Percentiles rank a stretch among this genome's conserved stretches.
These are phyloP conservation scores for Orycteropus afer DNA, from an alignment of 2,113 vertebrate genomes.

Conservation along the genomic window DNA sequence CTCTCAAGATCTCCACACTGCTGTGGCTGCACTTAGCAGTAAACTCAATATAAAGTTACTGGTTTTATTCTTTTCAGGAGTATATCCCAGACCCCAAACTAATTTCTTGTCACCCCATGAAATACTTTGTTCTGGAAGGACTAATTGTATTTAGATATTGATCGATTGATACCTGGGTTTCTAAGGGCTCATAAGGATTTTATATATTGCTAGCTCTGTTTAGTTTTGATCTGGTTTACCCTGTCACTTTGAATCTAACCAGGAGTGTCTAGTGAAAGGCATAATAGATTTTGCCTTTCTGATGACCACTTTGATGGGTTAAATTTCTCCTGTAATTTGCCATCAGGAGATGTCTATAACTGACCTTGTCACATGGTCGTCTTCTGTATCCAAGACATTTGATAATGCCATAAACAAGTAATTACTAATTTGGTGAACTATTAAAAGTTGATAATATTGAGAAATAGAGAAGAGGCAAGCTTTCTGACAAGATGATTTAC, in stretches of 20 bases:
- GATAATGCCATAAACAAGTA: conserved; percentile 77
- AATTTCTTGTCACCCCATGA: conserved; percentile 64
- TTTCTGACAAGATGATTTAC: conserved; percentile 85
- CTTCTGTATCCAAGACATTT: conserved; percentile 64
- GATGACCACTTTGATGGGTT: background rate
- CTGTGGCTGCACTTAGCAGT: conserved; percentile 3
- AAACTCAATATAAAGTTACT: conserved; percentile 23
- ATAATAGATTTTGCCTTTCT: conserved; percentile 41
- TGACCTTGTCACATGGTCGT: conserved; percentile 37
- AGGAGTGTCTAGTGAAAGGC: conserved; percentile 37
- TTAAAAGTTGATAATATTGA: conserved; percentile 82
- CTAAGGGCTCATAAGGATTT: conserved; percentile 54
- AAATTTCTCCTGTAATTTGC: conserved; percentile 48
- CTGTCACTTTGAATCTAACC: conserved; percentile 55
- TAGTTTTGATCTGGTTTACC: conserved; percentile 66
- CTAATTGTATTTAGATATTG: conserved; percentile 43
- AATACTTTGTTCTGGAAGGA: conserved; percentile 54
- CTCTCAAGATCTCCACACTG: background rate
- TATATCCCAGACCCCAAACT: background rate
- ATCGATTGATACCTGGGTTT: conserved; percentile 19
- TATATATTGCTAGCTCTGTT: conserved; percentile 45
- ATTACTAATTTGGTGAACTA: conserved; percentile 79
- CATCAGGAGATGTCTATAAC: conserved; percentile 41
- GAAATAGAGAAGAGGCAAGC: conserved; percentile 78
- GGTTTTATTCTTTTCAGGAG: conserved; percentile 36